Percentiles rank a stretch among this genome's conserved stretches.
These are phyloP conservation scores for Scortum barcoo DNA, from an alignment of 2,113 vertebrate genomes.

Conservation along the genomic window DNA sequence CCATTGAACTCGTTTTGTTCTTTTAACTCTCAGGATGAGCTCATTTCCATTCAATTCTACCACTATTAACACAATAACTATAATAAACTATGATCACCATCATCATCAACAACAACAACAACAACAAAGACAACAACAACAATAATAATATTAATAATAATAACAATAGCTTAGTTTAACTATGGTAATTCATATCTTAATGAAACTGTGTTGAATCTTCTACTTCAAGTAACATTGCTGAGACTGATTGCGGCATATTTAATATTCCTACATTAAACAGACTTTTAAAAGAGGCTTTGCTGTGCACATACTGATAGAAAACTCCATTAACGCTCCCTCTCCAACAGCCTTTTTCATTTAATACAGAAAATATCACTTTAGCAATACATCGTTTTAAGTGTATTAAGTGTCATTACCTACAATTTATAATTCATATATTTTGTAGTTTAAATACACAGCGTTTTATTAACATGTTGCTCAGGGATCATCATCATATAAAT, in stretches of 20 bases:
- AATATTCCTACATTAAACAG: neutral
- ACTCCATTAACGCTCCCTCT: neutral
- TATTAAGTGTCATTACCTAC: too few species aligned
- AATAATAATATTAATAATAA: neutral
- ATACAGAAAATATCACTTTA: too few species aligned
- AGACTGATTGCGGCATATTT: neutral
- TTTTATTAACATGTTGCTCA: too few species aligned
- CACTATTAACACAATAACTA: neutral
- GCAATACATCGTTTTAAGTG: too few species aligned
- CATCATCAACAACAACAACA: too few species aligned
- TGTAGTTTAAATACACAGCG: too few species aligned
- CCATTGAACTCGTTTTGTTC: neutral
- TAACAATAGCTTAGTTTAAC: neutral
- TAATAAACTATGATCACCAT: too few species aligned
- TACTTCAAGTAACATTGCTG: neutral
- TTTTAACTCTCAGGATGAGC: too few species aligned
- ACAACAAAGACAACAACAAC: neutral
- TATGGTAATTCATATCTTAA: neutral
- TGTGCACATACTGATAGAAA: too few species aligned
- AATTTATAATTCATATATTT: too few species aligned
- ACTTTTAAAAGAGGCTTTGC: neutral
- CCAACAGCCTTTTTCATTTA: neutral
- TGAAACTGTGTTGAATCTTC: neutral
- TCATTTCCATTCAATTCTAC: neutral
- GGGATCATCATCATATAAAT: too few species aligned